These are phyloP conservation scores for Nyctalus aviator DNA, from an alignment of 2,797 vertebrate genomes.

Conservation along the genomic window DNA sequence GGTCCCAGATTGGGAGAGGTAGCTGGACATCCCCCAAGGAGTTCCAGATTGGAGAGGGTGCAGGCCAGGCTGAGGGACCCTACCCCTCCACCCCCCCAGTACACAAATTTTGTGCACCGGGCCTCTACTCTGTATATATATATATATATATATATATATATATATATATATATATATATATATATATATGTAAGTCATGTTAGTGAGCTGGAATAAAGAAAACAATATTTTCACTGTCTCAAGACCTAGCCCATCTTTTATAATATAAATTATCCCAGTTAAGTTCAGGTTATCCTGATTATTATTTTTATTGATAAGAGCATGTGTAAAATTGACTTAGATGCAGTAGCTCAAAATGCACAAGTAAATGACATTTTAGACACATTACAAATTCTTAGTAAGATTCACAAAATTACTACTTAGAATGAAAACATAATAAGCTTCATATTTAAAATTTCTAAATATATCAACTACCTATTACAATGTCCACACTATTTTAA, in stretches of 20 bases:
- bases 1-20: too few species aligned
- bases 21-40: too few species aligned
- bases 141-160: too few species aligned
- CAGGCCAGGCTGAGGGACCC: too few species aligned
- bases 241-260: neutral
- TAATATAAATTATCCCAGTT: neutral
- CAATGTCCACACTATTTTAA: neutral
- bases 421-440: neutral
- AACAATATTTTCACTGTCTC: neutral
- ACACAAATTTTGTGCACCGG: too few species aligned
- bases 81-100: too few species aligned
- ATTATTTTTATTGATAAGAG: conserved; percentile 38
- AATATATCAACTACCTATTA: neutral
- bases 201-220: neutral
- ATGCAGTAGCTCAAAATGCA: neutral
- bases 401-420: neutral
- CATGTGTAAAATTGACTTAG: neutral
- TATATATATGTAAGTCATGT: neutral
- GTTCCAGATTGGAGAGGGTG: too few species aligned
- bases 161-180: too few species aligned
- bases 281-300: conserved; percentile 21
- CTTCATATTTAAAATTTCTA: conserved; percentile 40
- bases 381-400: conserved; percentile 25
- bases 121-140: too few species aligned
- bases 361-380: conserved; percentile 15